These are phyloP conservation scores for Leuciscus waleckii DNA, from an alignment of 2,797 vertebrate genomes.

Conservation along the genomic window DNA sequence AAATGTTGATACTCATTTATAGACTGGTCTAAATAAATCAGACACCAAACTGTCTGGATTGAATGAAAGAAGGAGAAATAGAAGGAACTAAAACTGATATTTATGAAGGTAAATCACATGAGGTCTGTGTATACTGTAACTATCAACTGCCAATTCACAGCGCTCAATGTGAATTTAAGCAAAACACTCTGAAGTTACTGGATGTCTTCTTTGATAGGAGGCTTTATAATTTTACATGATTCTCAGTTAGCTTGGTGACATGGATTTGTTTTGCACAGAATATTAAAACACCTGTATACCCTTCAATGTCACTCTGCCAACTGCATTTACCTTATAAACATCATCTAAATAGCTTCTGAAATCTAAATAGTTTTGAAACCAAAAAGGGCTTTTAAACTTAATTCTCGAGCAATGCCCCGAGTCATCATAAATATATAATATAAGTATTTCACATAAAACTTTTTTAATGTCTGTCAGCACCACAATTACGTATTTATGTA, in stretches of 20 bases:
- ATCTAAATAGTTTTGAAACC: not conserved
- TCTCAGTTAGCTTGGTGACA: slow-evolving; percentile 29
- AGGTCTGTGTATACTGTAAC: not conserved
- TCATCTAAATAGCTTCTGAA: not conserved
- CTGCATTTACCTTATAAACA: slow-evolving; percentile 1
- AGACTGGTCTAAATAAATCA: not conserved
- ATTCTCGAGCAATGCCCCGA: slow-evolving; percentile 1
- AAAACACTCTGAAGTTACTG: slow-evolving; percentile 41
- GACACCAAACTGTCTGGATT: not conserved
- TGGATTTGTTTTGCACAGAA: slow-evolving; percentile 43
- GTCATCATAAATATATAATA: slow-evolving; percentile 29
- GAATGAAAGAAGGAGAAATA: not conserved
- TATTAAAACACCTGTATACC: slow-evolving; percentile 37
- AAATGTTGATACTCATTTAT: slow-evolving; percentile 11
- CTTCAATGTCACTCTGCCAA: slow-evolving; percentile 20
- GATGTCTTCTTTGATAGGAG: slow-evolving; percentile 51
- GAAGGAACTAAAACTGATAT: not conserved
- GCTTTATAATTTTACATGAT: slow-evolving; percentile 51
- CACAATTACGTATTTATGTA: not conserved
- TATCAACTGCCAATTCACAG: slow-evolving; percentile 6
- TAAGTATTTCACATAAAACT: not conserved
- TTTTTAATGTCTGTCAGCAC: slow-evolving; percentile 22
- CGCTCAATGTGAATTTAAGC: slow-evolving; percentile 45
- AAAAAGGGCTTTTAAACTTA: slow-evolving; percentile 34
- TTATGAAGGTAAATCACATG: slow-evolving; percentile 8